phyloP scores from a whole-genome alignment of 1,140 invertebrate genomes.

The Tetraneura akinire region DNA sequence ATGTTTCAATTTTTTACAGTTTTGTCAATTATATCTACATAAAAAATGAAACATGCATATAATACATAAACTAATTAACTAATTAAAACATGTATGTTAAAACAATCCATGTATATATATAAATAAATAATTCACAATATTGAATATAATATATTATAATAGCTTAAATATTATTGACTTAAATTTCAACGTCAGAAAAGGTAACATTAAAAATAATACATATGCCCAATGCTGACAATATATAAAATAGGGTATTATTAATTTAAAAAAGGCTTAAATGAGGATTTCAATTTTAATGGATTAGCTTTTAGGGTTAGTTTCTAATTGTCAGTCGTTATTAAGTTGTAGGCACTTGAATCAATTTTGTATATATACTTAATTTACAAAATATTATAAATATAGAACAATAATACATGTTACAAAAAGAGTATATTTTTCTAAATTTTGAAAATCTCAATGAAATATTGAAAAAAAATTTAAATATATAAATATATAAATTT shows the following conservation, averaged over 20 bases:
- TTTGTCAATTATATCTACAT: neutral
- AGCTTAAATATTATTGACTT: slow-evolving; percentile 46
- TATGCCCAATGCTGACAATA: neutral
- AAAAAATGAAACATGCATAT: neutral
- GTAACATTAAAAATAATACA: slow-evolving; percentile 44
- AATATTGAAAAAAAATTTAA: neutral
- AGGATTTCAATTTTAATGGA: slow-evolving; percentile 14
- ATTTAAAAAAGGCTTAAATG: slow-evolving; percentile 23
- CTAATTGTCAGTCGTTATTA: slow-evolving; percentile 15
- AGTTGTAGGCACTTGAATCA: neutral
- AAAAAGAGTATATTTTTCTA: neutral
- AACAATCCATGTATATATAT: slow-evolving; percentile 13
- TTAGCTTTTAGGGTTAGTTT: neutral
- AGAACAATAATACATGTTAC: no score
- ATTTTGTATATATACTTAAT: neutral
- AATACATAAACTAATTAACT: neutral
- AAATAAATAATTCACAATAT: slow-evolving; percentile 30
- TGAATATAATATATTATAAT: slow-evolving; percentile 31
- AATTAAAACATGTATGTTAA: neutral
- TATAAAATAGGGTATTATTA: neutral
- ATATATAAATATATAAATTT: neutral
- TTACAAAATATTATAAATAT: neutral
- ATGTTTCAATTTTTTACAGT: slow-evolving; percentile 28
- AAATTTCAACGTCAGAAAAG: slow-evolving; percentile 36
- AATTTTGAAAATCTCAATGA: neutral